These are phyloP conservation scores for Leptinotarsa undecemlineata DNA, from an alignment of 1,140 invertebrate genomes.

Conservation along the genomic window DNA sequence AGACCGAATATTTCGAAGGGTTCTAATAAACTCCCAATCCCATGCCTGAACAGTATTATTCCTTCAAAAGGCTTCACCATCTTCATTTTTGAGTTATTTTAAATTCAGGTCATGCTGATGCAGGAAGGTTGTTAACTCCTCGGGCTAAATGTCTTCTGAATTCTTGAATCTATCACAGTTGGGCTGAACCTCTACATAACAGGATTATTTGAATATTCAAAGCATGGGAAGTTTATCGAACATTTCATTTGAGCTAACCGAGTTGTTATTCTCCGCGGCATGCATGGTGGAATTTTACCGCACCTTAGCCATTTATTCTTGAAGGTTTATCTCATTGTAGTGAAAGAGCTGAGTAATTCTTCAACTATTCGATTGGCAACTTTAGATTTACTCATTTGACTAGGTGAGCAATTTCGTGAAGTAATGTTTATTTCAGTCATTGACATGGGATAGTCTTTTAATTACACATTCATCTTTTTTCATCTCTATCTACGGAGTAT, in stretches of 20 bases:
- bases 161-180: slow-evolving; percentile 6
- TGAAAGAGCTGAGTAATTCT: slow-evolving; percentile 6
- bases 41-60: no score
- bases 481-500: no score
- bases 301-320: not conserved
- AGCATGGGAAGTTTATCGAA: slow-evolving; percentile 8
- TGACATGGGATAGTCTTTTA: no score
- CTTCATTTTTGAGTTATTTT: not conserved
- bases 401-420: no score
- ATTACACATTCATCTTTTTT: no score
- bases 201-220: slow-evolving; percentile 6
- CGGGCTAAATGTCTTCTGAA: slow-evolving; percentile 20
- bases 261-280: not conserved
- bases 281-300: not conserved
- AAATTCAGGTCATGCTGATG: slow-evolving; percentile 10
- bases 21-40: no score
- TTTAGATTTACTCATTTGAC: not conserved
- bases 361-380: not conserved
- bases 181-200: not conserved
- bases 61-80: not conserved
- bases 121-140: slow-evolving; percentile 16
- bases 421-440: no score
- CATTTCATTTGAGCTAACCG: not conserved
- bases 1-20: no score
- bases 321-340: slow-evolving; percentile 2